Conservation (phyloP, 2,113 vertebrate genomes). For the Miniopterus natalensis region DNA sequence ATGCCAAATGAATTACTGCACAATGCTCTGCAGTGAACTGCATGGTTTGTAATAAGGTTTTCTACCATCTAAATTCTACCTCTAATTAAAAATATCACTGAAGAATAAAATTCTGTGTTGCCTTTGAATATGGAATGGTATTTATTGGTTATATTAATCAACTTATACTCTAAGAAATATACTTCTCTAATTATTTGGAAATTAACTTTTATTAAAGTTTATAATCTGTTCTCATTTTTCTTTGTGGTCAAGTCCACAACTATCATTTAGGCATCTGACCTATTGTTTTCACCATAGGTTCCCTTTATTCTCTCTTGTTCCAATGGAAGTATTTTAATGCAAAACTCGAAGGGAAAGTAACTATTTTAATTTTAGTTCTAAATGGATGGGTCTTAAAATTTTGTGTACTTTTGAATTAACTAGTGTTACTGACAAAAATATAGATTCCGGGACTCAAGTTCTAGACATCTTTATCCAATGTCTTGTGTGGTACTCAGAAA, state of each 20-base stretch:
- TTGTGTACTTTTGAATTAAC: neutral
- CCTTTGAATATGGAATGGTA: neutral
- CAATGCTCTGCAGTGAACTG: neutral
- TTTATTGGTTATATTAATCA: neutral
- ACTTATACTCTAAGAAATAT: neutral
- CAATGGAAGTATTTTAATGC: neutral
- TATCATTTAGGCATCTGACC: neutral
- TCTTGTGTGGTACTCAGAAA: neutral
- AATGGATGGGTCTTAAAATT: neutral
- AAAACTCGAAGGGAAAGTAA: neutral
- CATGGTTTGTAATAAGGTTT: constrained; percentile 1
- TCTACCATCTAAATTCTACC: too few relatives aligned
- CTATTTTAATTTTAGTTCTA: neutral
- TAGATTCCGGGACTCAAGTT: neutral
- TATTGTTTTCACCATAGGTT: neutral
- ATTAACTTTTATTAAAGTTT: neutral
- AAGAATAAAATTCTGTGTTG: neutral
- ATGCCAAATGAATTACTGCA: constrained; percentile 5
- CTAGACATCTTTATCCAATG: neutral
- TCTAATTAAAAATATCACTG: constrained; percentile 6
- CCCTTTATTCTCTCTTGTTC: neutral
- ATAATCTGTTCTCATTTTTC: neutral
- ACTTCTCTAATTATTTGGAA: neutral
- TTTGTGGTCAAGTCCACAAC: neutral
- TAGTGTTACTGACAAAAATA: neutral